Evolutionary conservation across 1,140 invertebrate species (phyloP), one percentile per base, ranked within the genome.

Genomic region (Hylaeus volcanicus): DNA sequence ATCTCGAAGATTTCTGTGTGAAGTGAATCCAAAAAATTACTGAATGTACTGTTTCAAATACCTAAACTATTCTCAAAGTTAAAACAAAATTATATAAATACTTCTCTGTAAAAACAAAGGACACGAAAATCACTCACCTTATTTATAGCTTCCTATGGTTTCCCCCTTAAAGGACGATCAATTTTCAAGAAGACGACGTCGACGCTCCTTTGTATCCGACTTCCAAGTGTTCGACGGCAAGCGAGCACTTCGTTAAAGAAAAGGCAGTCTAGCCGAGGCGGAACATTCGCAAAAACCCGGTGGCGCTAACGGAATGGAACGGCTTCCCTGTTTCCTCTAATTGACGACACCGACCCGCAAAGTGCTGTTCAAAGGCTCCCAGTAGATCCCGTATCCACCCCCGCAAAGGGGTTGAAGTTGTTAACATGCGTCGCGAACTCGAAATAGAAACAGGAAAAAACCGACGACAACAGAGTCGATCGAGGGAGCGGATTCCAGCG

Each of bases 351-450:
- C 2, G 73, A 41, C 45, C 56, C 63, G 48, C 39, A 75, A 68
- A 75, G 74, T 75, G 74, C 51, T 58, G 74, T 55, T 75, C 74
- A 75, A 75, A 75, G 74, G 64, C 12, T 68, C 41, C 4, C 51
- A 56, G 74, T 68, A 63, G 74, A 75, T 75, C 68, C 63, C 5
- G 41, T 75, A 75, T 75, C 63, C 74, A 75, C 74, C 39, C 51
- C 12, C n/a, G 48, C 39, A 37, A 37, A 66, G 39, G 74, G 74
- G 61, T 26, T 15, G 39, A 65, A 66, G 48, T 66, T 75, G 74
- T 75, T 75, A 43, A 75, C 74, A 60, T 48, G 48, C 61, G 61
- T 55, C n/a, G 39, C 26, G 1, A 39, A 43, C 61, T 65, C 39
- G 74, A 26, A 75, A 66, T 37, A 43, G 63, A 66, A 75, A 75